These are phyloP conservation scores for Plutella xylostella DNA, from an alignment of 2,888 invertebrate genomes.

Conservation along the genomic window DNA sequence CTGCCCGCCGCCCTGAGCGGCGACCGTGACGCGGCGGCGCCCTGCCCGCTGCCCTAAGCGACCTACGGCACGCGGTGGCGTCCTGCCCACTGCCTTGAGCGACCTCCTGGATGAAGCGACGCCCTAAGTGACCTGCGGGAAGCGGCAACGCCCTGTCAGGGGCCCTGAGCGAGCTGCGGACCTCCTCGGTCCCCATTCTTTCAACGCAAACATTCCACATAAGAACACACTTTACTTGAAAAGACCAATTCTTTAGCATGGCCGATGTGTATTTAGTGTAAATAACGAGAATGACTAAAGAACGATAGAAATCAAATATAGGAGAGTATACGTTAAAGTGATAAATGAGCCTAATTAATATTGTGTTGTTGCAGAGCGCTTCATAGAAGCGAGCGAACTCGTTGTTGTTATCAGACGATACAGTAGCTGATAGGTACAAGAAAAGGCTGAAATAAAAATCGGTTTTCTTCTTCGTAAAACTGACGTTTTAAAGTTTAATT, in stretches of 20 bases:
- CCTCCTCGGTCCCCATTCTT: too few species aligned
- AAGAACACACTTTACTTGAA: conserved; percentile 3
- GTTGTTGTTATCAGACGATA: conserved; percentile 58
- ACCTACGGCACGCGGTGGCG: too few species aligned
- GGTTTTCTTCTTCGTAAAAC: conserved; percentile 33
- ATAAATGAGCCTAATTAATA: conserved; percentile 62
- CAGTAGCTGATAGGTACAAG: conserved; percentile 58
- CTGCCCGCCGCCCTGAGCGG: not conserved
- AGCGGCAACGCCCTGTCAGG: too few species aligned
- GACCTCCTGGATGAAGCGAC: too few species aligned
- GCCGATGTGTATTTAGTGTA: conserved; percentile 6
- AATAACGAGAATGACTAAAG: not conserved
- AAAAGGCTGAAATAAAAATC: conserved; percentile 64
- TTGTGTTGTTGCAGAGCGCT: conserved; percentile 57
- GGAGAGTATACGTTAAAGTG: conserved; percentile 66
- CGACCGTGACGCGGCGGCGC: too few species aligned
- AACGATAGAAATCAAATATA: conserved; percentile 20
- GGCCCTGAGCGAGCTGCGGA: too few species aligned
- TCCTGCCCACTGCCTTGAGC: too few species aligned
- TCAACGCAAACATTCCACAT: conserved; percentile 5
- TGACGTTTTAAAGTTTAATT: not conserved
- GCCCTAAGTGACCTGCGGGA: too few species aligned
- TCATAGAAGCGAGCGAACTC: conserved; percentile 60
- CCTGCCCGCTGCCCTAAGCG: too few species aligned
- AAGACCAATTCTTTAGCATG: conserved; percentile 2